Base-by-base conservation (phyloP, 2,888 invertebrate species). In the Caenorhabditis uteleia region DNA sequence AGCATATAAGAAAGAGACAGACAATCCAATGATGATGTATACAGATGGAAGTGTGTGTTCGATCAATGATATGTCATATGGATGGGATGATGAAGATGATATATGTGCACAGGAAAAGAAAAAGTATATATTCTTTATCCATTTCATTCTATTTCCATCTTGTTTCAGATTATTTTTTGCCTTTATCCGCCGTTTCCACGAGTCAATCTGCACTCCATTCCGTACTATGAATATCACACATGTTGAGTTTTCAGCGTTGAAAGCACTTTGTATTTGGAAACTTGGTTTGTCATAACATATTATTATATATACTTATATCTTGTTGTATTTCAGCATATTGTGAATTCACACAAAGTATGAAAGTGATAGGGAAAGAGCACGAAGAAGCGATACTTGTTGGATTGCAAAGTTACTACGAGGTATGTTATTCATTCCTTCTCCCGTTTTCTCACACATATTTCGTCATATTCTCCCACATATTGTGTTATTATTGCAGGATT, bases 11-110 rank as follows among this genome's bases (percentile, higher is more conserved):
- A 45, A 29, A 4, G 46, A 59, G 12, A 36, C 38, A 7, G 31
- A 47, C 2, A 25, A 48, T 1, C 60, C 66, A 8, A 42, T 64
- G 12, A 34, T 71, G 12, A 66, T 71, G 65, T 71, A 48, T 38
- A 71, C 71, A 1, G 71, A 71, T 26, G 71, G 71, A 21, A 59
- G 57, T 23, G 47, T 65, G 4, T 59, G 49, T 26, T 55, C 62
- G 0, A 54, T 71, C 2, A 56, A 68, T 20, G 67, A 74, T 40
- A 57, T 68, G 45, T 61, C 61, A 1, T 60, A 68, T 45, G 74
- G 74, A 26, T 74, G 74, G 74, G 71, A 74, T 14, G 70, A 72
- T 49, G 74, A 74, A 31, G 64, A 60, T 1, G 68, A 69, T 33
- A 67, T 74, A 16, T 21, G 33, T 33, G 45, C 50, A 6, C 38